These are phyloP conservation scores for Squalus acanthias DNA, from an alignment of 2,797 vertebrate species.

Conservation along the genomic window DNA sequence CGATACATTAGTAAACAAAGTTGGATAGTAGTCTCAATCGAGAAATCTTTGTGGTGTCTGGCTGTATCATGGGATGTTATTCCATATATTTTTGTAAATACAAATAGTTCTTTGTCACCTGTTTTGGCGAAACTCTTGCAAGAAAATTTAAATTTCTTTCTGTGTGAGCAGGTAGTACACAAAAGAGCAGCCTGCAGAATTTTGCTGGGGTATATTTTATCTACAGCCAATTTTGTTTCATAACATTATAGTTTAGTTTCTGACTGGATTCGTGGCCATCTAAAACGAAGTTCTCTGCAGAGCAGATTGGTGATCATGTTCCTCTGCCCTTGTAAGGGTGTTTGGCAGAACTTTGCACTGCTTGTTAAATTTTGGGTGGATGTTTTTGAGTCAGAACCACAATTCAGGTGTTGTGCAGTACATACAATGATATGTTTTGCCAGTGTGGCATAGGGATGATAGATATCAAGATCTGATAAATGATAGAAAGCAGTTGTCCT, in stretches of 20 bases:
- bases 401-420: not conserved
- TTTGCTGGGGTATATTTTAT: not conserved
- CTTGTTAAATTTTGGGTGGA: not conserved
- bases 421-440: not conserved
- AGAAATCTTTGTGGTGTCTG: not conserved
- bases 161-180: not conserved
- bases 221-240: not conserved
- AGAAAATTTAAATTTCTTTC: not conserved
- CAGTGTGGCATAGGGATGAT: not conserved
- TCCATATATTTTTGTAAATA: not conserved
- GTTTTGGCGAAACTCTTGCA: not conserved
- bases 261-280: not conserved
- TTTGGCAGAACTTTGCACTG: not conserved
- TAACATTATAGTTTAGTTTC: not conserved
- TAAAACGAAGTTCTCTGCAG: not conserved
- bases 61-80: not conserved
- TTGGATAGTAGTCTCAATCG: not conserved
- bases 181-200: not conserved
- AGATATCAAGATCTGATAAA: not conserved
- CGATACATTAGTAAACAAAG: conserved; percentile 26
- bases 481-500: not conserved
- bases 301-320: not conserved
- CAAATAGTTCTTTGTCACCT: not conserved
- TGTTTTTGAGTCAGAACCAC: not conserved
- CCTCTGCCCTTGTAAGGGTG: not conserved